Evolutionary conservation across 2,797 vertebrate genomes (phyloP).

Genomic region (Gadopsis bispinosus): DNA sequence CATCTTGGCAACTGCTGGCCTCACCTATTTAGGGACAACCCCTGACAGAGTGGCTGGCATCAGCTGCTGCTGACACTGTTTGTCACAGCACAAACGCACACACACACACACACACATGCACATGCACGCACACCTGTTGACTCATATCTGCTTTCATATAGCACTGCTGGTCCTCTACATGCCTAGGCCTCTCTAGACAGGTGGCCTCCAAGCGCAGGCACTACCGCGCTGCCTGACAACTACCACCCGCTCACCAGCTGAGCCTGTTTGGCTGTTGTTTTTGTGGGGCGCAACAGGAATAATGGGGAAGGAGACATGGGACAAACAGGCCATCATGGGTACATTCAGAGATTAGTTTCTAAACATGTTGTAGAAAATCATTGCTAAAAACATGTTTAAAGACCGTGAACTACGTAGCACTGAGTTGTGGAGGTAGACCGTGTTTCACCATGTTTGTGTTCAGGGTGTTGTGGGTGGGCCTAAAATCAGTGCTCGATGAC

Average conservation of each 20-base stretch:
- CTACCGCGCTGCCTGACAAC: constrained; percentile 35
- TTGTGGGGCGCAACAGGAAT: background rate
- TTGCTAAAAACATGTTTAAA: too few species aligned
- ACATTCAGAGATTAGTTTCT: background rate
- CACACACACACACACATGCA: constrained; percentile 59
- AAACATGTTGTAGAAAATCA: too few species aligned
- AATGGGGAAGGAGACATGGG: background rate
- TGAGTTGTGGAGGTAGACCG: too few species aligned
- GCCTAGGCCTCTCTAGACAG: constrained; percentile 75
- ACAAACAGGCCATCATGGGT: background rate
- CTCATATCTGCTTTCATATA: constrained; percentile 84
- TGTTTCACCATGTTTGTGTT: too few species aligned
- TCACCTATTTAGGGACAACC: constrained; percentile 82
- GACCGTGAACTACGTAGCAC: too few species aligned
- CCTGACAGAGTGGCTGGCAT: constrained; percentile 75
- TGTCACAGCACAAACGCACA: constrained; percentile 67
- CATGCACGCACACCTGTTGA: constrained; percentile 81
- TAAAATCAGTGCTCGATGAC: too few species aligned
- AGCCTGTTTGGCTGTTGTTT: constrained; percentile 8
- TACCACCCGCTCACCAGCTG: constrained; percentile 36
- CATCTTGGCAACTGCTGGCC: constrained; percentile 78
- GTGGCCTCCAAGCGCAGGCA: constrained; percentile 68
- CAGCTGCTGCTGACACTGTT: constrained; percentile 83
- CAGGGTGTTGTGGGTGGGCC: too few species aligned
- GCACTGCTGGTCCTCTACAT: constrained; percentile 69